phyloP scores from a whole-genome alignment of 2,888 invertebrate species.

The Halictus ligatus region DNA sequence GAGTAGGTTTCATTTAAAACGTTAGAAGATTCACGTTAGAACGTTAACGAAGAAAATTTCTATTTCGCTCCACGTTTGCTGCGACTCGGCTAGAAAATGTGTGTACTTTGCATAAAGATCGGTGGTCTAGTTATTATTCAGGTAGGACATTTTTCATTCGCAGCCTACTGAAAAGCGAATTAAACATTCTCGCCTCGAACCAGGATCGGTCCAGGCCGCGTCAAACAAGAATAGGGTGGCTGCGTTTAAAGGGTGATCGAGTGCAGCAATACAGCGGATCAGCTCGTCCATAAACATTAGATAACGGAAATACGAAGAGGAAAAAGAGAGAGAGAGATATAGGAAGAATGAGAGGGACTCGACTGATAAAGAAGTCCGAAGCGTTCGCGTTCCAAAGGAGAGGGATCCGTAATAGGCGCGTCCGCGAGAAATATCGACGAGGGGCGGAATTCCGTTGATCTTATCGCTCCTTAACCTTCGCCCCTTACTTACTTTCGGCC shows the following conservation, averaged over 20 bases:
- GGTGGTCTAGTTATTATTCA: background rate
- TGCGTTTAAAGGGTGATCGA: conserved; percentile 61
- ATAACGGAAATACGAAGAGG: conserved; percentile 60
- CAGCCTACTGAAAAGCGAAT: background rate
- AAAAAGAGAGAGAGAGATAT: background rate
- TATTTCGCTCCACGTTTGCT: no score
- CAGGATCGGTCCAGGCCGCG: background rate
- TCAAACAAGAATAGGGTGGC: conserved; percentile 51
- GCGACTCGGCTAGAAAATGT: no score
- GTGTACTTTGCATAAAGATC: background rate
- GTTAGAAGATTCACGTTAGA: no score
- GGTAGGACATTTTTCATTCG: background rate
- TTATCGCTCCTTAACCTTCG: conserved; percentile 70
- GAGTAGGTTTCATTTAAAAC: no score
- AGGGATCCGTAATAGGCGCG: conserved; percentile 51
- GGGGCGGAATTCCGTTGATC: conserved; percentile 62
- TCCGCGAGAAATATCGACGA: conserved; percentile 64
- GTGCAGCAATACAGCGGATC: conserved; percentile 53
- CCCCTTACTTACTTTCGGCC: conserved; percentile 48
- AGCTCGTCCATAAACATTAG: conserved; percentile 72
- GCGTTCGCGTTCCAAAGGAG: conserved; percentile 23
- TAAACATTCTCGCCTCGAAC: conserved; percentile 4
- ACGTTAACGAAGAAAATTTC: no score
- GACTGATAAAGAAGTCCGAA: conserved; percentile 52
- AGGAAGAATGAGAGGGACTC: background rate